Evolutionary conservation across 2,888 invertebrate genomes (phyloP).

Genomic region (Corythucha ciliata): DNA sequence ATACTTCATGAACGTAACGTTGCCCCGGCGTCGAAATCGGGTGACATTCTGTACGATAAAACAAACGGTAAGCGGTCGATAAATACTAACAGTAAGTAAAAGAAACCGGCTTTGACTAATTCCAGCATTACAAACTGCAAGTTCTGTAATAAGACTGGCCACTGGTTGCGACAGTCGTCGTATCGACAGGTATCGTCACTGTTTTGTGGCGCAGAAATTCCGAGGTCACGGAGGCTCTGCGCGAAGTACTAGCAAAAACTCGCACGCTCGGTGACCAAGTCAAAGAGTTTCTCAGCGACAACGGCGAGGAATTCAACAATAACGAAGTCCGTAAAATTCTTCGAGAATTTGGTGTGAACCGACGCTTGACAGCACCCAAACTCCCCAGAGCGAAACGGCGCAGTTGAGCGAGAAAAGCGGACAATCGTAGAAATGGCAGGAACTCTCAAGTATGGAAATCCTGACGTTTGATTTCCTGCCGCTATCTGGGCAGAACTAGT

Average conservation of each 20-base stretch:
- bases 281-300: slow-evolving; percentile 18
- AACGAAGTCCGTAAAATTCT: slow-evolving; percentile 27
- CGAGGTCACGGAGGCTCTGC: slow-evolving; percentile 1
- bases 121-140: too few relatives aligned
- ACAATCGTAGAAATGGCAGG: slow-evolving; percentile 31
- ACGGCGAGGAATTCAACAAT: slow-evolving; percentile 19
- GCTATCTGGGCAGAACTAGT: slow-evolving; percentile 29
- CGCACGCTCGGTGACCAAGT: slow-evolving; percentile 1
- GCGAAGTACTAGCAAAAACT: slow-evolving; percentile 8
- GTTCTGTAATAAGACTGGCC: too few relatives aligned
- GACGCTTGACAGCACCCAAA: slow-evolving; percentile 26
- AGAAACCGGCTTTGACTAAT: too few relatives aligned
- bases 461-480: slow-evolving; percentile 24
- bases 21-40: not conserved
- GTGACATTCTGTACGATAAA: too few relatives aligned
- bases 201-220: slow-evolving; percentile 22
- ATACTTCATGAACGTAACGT: slow-evolving; percentile 15
- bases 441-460: slow-evolving; percentile 28
- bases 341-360: slow-evolving; percentile 22
- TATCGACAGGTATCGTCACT: too few relatives aligned
- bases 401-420: slow-evolving; percentile 28
- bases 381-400: slow-evolving; percentile 29
- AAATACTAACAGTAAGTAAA: too few relatives aligned
- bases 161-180: too few relatives aligned
- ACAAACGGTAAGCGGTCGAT: too few relatives aligned